These are phyloP conservation scores for Notechis scutatus DNA, from an alignment of 2,113 vertebrate genomes.

Conservation along the genomic window DNA sequence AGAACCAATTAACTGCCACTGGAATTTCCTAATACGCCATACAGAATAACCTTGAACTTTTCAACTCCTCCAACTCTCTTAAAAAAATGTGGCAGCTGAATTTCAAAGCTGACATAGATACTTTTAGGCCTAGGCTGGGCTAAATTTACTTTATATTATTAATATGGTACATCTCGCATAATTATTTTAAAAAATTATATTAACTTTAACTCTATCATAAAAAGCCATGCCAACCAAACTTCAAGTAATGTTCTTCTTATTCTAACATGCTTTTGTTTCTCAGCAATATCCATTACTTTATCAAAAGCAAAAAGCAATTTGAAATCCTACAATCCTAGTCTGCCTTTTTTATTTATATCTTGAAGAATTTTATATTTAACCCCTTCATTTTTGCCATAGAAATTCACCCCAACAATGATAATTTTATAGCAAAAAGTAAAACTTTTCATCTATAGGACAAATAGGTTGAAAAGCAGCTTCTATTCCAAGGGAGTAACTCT, in stretches of 20 bases:
- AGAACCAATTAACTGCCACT: too few relatives aligned
- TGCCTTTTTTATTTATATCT: neutral
- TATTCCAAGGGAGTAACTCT: too few relatives aligned
- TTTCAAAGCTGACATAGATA: neutral
- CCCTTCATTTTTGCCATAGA: neutral
- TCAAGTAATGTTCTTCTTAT: neutral
- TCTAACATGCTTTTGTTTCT: neutral
- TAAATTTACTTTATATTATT: neutral
- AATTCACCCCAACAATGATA: neutral
- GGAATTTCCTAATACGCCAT: too few relatives aligned
- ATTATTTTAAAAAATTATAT: neutral
- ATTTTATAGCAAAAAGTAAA: neutral
- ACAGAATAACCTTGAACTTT: too few relatives aligned
- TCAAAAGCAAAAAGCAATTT: neutral
- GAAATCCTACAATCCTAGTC: neutral
- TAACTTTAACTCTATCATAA: neutral
- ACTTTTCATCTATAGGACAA: too few relatives aligned
- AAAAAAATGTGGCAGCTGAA: too few relatives aligned
- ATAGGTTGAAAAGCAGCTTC: too few relatives aligned
- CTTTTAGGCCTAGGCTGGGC: neutral
- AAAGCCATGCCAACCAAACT: neutral
- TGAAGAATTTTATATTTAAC: neutral
- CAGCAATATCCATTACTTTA: neutral
- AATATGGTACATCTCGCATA: neutral
- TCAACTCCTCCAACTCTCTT: too few relatives aligned